Conservation (phyloP, 1,140 invertebrate genomes). For the Amphibalanus amphitrite region DNA sequence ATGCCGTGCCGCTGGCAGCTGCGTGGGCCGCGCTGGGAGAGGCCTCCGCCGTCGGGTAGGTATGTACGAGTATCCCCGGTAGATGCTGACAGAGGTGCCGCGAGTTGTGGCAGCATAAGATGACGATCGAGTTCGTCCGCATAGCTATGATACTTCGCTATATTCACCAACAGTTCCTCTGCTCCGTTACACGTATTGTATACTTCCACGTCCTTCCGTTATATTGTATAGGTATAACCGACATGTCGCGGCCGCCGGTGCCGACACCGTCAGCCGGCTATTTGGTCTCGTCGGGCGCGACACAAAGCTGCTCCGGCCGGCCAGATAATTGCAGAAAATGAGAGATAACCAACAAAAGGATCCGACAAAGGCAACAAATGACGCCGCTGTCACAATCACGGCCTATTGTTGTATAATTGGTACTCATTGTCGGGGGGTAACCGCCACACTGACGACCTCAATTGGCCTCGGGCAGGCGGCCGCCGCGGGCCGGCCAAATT, state of each 20-base stretch:
- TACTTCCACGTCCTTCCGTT: too few species aligned
- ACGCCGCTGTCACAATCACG: neutral
- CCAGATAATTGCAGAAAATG: neutral
- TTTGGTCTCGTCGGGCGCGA: neutral
- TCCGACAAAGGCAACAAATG: conserved; percentile 1
- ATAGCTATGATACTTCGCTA: too few species aligned
- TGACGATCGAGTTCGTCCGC: too few species aligned
- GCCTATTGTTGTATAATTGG: neutral
- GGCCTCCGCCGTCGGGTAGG: too few species aligned
- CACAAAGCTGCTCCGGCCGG: neutral
- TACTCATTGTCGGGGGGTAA: neutral
- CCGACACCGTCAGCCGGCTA: neutral
- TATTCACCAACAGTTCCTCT: too few species aligned
- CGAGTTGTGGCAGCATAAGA: too few species aligned
- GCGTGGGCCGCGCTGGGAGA: too few species aligned
- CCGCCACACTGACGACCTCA: neutral
- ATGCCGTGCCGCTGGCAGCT: too few species aligned
- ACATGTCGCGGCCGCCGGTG: neutral
- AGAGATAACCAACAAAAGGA: neutral
- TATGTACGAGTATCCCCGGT: too few species aligned
- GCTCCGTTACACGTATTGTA: too few species aligned
- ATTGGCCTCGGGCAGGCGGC: neutral
- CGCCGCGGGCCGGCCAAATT: neutral
- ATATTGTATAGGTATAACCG: too few species aligned
- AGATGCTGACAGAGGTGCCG: too few species aligned